Percentiles rank a stretch among this genome's conserved stretches.
phyloP scores from a whole-genome alignment of 1,140 invertebrate genomes.

The Drosophila baimaii region DNA sequence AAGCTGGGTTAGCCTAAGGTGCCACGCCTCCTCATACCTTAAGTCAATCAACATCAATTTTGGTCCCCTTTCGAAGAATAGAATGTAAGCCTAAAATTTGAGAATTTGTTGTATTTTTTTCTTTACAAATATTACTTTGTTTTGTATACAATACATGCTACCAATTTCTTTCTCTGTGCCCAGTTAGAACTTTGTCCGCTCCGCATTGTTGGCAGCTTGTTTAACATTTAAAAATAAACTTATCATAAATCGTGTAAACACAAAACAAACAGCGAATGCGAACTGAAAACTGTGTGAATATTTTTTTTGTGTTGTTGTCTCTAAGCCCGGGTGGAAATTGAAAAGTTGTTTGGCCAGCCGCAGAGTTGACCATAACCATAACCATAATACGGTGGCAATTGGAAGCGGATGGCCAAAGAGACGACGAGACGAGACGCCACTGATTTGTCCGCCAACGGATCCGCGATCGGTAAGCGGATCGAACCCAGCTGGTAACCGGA shows the following conservation, averaged over 20 bases:
- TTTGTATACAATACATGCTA: too few species aligned
- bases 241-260: conserved; percentile 69
- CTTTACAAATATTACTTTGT: too few species aligned
- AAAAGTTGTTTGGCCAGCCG: conserved; percentile 78
- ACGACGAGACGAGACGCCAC: too few species aligned
- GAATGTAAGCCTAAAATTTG: neutral
- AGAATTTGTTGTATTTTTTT: too few species aligned
- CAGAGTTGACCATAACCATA: conserved; percentile 76
- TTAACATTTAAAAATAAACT: conserved; percentile 69
- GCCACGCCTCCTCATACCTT: conserved; percentile 26
- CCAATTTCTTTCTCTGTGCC: conserved; percentile 9
- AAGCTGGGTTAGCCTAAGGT: conserved; percentile 9
- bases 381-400: conserved; percentile 74
- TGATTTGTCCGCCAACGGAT: conserved; percentile 37
- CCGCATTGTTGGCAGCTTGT: conserved; percentile 63
- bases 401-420: conserved; percentile 33
- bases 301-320: conserved; percentile 17
- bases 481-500: conserved; percentile 61
- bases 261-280: conserved; percentile 44
- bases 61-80: neutral
- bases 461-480: conserved; percentile 64
- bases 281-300: conserved; percentile 77
- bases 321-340: conserved; percentile 60
- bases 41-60: neutral
- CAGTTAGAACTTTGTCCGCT: conserved; percentile 32